Evolutionary conservation across 1,140 invertebrate species (phyloP).

Genomic region (Trachelipus rathkii): DNA sequence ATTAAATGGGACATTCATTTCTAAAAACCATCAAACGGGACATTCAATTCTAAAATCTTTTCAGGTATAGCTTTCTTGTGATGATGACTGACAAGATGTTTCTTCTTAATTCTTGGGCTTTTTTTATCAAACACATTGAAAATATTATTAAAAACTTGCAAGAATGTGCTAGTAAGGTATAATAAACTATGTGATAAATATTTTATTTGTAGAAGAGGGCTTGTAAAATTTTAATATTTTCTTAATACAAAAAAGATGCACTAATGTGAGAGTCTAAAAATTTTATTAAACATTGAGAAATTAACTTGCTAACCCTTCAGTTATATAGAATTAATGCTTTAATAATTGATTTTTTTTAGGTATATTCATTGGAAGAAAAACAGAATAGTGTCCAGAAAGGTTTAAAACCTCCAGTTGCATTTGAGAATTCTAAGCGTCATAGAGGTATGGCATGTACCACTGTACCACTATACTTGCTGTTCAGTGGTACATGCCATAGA

Average conservation of each 20-base stretch:
- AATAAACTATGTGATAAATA: too few relatives aligned
- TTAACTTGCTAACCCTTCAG: too few relatives aligned
- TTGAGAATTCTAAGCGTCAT: not conserved
- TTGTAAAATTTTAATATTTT: too few relatives aligned
- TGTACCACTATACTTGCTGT: too few relatives aligned
- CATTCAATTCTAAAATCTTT: not conserved
- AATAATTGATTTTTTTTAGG: not conserved
- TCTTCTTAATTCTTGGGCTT: conserved; percentile 55
- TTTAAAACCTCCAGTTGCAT: not conserved
- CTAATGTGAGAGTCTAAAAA: too few relatives aligned
- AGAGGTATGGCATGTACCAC: conserved; percentile 3
- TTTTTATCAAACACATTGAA: conserved; percentile 52
- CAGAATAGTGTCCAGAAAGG: not conserved
- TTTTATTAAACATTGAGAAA: too few relatives aligned
- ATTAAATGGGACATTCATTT: too few relatives aligned
- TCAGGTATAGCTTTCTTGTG: conserved; percentile 54
- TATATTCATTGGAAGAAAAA: not conserved
- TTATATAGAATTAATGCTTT: too few relatives aligned
- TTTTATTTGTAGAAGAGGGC: too few relatives aligned
- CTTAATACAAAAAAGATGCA: too few relatives aligned
- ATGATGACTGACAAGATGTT: conserved; percentile 55
- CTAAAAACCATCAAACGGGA: too few relatives aligned
- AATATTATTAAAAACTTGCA: conserved; percentile 52
- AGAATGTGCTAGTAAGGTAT: conserved; percentile 51
- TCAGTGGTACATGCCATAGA: too few relatives aligned